Evolutionary conservation across 2,797 vertebrate genomes (phyloP), one percentile per base, ranked within the genome.

Genomic region (Hylomyscus alleni): DNA sequence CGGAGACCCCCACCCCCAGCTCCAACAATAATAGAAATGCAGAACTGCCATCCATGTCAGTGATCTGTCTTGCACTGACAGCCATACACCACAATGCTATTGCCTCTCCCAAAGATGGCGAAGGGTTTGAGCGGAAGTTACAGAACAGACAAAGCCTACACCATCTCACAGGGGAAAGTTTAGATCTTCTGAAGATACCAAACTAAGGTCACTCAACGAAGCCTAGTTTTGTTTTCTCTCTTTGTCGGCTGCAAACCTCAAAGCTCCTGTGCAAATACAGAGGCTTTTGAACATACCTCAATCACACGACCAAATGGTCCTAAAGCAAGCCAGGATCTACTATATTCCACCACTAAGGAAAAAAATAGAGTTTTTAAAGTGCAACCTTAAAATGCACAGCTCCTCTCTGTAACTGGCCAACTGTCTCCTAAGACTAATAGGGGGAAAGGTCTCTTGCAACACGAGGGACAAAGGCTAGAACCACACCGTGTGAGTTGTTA

Each of bases 211-310:
- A 91, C 72, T 97, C 89, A 89, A 86, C 67, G 31, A 95, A 95
- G 67, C 95, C 97, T 75, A 95, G 85, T 92, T 96, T 95, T 91
- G n/a, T 44, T 20, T 6, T 47, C 15, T 31, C 67, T 54, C 96
- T 93, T 93, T 73, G 72, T 91, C 95, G 92, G 72, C 54, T 65
- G 80, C 92, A 95, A 96, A 94, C 95, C 83, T 97, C 96, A 97
- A 97, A 96, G 86, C 94, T 96, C 15, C 19, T 82, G 34, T 94
- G 88, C 91, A 92, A 94, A 96, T 94, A 93, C 29, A 95, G 92
- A 95, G 78, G 40, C 77, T 95, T 97, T 93, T 96, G 95, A 97
- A 97, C 97, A 95, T 91, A 96, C 89, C 94, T 95, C 94, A 93
- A 94, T 93, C 96, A 97, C 87, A 93, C 34, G 93, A 78, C 78